Percentiles rank a stretch among this genome's conserved stretches.
Evolutionary conservation across 1,140 invertebrate genomes (phyloP).

Genomic region (Camponotus floridanus): DNA sequence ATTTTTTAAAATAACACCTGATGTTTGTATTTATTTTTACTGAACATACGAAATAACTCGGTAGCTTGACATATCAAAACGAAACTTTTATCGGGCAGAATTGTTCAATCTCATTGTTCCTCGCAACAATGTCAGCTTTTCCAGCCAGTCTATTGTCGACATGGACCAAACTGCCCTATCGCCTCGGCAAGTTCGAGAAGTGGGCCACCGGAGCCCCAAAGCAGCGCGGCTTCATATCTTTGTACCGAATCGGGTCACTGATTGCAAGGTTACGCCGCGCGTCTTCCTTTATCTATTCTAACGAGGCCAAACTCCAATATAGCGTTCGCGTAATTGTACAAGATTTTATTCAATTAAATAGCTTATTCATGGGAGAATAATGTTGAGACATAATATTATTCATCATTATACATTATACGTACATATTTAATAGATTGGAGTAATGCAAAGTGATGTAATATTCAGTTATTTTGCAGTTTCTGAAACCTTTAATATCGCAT

Average conservation of each 20-base stretch:
- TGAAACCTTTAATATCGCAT: background rate
- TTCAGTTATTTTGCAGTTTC: background rate
- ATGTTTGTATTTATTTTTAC: background rate
- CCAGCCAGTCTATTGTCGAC: constrained; percentile 33
- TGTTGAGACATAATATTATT: background rate
- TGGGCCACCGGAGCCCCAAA: constrained; percentile 59
- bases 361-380: background rate
- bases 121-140: constrained; percentile 44
- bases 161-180: constrained; percentile 52
- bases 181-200: constrained; percentile 50
- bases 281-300: constrained; percentile 43
- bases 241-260: constrained; percentile 51
- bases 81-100: constrained; percentile 35
- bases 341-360: background rate
- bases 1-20: no score
- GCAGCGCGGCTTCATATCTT: constrained; percentile 49
- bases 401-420: background rate
- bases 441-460: background rate
- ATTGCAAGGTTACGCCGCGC: constrained; percentile 52
- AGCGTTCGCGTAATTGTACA: background rate
- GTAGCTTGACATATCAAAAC: constrained; percentile 18
- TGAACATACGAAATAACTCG: background rate
- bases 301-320: constrained; percentile 29
- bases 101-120: constrained; percentile 42
- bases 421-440: background rate